These are phyloP conservation scores for Pogonocherus hispidulus DNA, from an alignment of 2,888 invertebrate genomes.

Conservation along the genomic window DNA sequence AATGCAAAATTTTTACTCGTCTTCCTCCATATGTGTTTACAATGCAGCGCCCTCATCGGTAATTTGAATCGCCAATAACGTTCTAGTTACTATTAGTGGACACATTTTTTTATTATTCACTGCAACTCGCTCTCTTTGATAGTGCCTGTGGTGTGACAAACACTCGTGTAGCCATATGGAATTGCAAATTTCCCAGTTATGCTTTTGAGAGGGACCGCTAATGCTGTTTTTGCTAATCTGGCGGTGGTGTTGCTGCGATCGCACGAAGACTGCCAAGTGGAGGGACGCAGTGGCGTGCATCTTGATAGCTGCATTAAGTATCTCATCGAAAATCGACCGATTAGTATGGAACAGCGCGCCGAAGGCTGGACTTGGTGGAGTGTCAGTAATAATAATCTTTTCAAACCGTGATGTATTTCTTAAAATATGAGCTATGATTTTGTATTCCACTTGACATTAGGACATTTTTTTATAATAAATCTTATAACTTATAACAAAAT, in stretches of 20 bases:
- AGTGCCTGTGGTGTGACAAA: slow-evolving; percentile 17
- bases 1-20: no score
- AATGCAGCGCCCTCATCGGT: no score
- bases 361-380: background rate
- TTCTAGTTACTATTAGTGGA: slow-evolving; percentile 13
- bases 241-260: slow-evolving; percentile 6
- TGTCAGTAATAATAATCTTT: no score
- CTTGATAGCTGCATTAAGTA: no score
- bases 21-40: no score
- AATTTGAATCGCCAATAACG: no score
- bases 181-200: slow-evolving; percentile 19
- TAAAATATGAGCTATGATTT: no score
- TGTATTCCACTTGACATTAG: no score
- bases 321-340: background rate
- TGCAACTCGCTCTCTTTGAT: slow-evolving; percentile 14
- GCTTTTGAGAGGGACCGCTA: slow-evolving; percentile 14
- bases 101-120: slow-evolving; percentile 19
- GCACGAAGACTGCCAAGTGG: background rate
- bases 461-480: no score
- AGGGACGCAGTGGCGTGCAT: slow-evolving; percentile 9
- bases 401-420: no score
- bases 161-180: slow-evolving; percentile 9
- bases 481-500: no score
- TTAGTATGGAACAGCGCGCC: slow-evolving; percentile 3
- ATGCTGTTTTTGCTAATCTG: slow-evolving; percentile 13